Conservation (phyloP, 1,140 invertebrate genomes). For the Megathymus violae region DNA sequence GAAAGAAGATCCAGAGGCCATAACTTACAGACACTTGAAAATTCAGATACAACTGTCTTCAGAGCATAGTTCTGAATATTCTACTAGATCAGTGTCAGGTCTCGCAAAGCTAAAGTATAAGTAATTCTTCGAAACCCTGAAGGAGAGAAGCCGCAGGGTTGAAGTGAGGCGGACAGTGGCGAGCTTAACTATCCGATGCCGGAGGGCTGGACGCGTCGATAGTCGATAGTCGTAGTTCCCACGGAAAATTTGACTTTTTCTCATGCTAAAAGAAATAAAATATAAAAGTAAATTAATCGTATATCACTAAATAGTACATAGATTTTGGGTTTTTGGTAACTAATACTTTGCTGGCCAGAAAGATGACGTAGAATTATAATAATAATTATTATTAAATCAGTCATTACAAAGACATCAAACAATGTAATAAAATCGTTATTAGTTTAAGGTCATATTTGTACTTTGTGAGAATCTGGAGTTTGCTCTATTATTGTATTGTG, state of each 20-base stretch:
- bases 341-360: no score
- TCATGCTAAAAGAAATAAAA: conserved; percentile 27
- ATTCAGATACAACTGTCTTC: conserved; percentile 32
- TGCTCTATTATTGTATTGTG: no score
- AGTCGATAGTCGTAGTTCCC: conserved; percentile 31
- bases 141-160: conserved; percentile 52
- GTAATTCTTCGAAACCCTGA: conserved; percentile 61
- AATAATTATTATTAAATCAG: no score
- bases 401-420: no score
- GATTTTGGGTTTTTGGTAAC: no score
- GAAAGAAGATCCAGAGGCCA: no score
- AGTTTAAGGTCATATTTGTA: no score
- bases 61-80: conserved; percentile 53
- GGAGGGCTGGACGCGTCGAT: background rate
- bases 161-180: conserved; percentile 52
- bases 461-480: no score
- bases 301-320: no score
- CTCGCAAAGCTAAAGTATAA: conserved; percentile 62
- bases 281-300: background rate
- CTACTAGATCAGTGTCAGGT: conserved; percentile 53
- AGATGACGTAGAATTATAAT: no score
- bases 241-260: conserved; percentile 31
- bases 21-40: background rate
- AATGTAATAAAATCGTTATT: no score
- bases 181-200: conserved; percentile 48